These are phyloP conservation scores for Zosterops borbonicus DNA, from an alignment of 2,113 vertebrate genomes.

Conservation along the genomic window DNA sequence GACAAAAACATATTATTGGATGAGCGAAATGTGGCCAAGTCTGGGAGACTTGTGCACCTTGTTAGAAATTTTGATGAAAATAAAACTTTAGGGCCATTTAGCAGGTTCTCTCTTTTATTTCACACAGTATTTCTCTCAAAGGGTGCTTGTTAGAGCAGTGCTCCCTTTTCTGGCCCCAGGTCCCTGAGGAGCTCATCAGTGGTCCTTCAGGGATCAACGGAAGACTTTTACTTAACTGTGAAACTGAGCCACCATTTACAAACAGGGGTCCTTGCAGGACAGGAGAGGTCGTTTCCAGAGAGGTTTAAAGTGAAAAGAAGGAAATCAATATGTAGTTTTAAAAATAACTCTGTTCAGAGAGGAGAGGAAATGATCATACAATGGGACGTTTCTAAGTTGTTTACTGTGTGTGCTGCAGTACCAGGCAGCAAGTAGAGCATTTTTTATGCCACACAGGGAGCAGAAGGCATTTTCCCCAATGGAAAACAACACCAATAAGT, in stretches of 20 bases:
- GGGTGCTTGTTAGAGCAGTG: background rate
- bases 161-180: background rate
- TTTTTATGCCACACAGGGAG: background rate
- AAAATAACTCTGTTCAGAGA: slow-evolving; percentile 4
- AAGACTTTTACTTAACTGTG: background rate
- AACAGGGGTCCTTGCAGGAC: background rate
- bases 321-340: slow-evolving; percentile 10
- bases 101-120: background rate
- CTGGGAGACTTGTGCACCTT: background rate
- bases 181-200: slow-evolving; percentile 36
- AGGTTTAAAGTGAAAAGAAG: background rate
- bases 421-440: background rate
- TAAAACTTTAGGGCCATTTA: background rate
- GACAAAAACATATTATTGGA: background rate
- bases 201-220: slow-evolving; percentile 19
- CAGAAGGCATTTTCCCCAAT: background rate
- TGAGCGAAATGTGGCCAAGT: background rate
- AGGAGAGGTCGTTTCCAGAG: background rate
- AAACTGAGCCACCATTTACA: background rate
- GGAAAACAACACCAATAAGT: background rate
- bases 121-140: background rate
- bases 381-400: background rate
- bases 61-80: background rate
- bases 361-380: background rate
- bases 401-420: background rate